Percentiles rank a stretch among this genome's conserved stretches.
These are phyloP conservation scores for Drosophila lini DNA, from an alignment of 1,140 invertebrate species.

Conservation along the genomic window DNA sequence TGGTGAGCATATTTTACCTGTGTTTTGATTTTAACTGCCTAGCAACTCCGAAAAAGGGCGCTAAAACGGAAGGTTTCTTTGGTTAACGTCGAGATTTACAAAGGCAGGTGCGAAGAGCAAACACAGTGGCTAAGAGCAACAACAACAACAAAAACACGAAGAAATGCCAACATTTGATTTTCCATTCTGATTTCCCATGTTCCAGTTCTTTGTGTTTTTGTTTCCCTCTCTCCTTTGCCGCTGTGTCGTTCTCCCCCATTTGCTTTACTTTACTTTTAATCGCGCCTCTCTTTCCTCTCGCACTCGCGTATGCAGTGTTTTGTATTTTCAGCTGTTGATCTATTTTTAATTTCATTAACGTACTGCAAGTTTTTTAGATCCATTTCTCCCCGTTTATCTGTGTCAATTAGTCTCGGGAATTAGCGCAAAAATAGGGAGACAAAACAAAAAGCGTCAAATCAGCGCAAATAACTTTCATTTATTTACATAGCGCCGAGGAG, in stretches of 20 bases:
- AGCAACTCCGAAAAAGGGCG: conserved; percentile 36
- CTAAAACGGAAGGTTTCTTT: conserved; percentile 25
- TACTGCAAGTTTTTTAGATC: conserved; percentile 40
- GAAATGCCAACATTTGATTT: conserved; percentile 29
- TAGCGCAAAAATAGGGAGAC: conserved; percentile 10
- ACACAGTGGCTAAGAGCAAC: conserved; percentile 17
- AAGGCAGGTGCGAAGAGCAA: conserved; percentile 60
- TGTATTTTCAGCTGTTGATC: conserved; percentile 70
- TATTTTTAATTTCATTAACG: conserved; percentile 77
- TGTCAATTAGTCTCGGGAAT: conserved; percentile 42
- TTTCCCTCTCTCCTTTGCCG: conserved; percentile 4
- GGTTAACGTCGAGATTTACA: conserved; percentile 34
- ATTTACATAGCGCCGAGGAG: conserved; percentile 19
- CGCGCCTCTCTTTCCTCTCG: neutral
- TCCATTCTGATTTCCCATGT: conserved; percentile 47
- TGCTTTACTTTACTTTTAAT: conserved; percentile 43
- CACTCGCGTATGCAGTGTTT: conserved; percentile 12
- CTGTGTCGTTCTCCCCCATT: conserved; percentile 12
- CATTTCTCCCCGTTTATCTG: conserved; percentile 21
- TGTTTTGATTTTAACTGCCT: conserved; percentile 41
- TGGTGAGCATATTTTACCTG: conserved; percentile 47
- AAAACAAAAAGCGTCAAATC: conserved; percentile 26
- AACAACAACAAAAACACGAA: conserved; percentile 2
- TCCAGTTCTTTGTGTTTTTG: conserved; percentile 43
- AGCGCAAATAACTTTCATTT: conserved; percentile 49